Percentiles rank a stretch among this genome's conserved stretches.
phyloP scores from a whole-genome alignment of 2,113 vertebrate genomes.

The Petromus typicus region DNA sequence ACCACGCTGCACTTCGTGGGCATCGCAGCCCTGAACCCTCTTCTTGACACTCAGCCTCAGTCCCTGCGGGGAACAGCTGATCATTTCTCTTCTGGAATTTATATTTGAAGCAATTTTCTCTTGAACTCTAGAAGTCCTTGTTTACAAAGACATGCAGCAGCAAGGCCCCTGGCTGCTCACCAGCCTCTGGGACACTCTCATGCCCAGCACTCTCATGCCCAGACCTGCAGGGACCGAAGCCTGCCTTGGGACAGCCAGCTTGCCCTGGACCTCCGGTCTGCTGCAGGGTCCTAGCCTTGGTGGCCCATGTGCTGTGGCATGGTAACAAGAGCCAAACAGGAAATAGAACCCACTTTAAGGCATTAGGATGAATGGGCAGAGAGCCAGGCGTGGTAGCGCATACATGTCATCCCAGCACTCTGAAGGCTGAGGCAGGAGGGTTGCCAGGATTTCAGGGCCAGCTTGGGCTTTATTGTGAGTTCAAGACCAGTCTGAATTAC shows the following conservation, averaged over 20 bases:
- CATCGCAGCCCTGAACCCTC: fast-evolving
- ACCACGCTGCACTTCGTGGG: too few relatives aligned
- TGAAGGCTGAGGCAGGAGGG: background rate
- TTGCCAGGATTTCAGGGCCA: background rate
- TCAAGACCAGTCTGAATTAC: background rate
- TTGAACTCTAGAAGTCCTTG: background rate
- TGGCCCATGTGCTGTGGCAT: fast-evolving
- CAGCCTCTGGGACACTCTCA: background rate
- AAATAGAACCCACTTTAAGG: background rate
- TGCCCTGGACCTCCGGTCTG: background rate
- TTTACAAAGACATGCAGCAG: background rate
- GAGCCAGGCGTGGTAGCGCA: background rate
- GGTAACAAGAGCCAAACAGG: background rate
- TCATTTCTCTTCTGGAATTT: background rate
- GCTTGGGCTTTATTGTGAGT: background rate
- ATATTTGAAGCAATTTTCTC: background rate
- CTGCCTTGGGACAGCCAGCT: background rate
- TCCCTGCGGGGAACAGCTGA: background rate
- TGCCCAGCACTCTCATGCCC: too few relatives aligned
- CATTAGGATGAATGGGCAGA: fast-evolving
- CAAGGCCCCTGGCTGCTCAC: background rate
- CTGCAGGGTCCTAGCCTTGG: background rate
- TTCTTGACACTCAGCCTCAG: fast-evolving
- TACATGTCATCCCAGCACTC: background rate
- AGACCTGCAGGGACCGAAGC: background rate